Evolutionary conservation across 2,888 invertebrate species (phyloP).

Genomic region (Chesias legatella): DNA sequence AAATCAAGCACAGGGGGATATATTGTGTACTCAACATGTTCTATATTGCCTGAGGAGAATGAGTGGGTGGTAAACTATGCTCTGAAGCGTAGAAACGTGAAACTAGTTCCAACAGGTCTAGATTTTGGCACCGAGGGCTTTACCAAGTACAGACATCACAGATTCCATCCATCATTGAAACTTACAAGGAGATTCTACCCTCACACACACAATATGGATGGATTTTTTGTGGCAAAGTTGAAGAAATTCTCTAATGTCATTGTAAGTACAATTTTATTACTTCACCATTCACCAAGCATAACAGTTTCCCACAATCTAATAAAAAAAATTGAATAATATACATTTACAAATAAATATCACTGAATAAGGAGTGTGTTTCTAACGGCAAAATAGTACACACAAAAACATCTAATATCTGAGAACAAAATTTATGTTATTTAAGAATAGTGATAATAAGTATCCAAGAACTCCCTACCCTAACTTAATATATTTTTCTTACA

Average conservation of each 20-base stretch:
- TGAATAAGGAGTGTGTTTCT: no score
- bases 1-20: constrained; percentile 96
- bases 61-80: constrained; percentile 98
- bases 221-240: constrained; percentile 98
- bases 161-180: constrained; percentile 95
- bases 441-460: no score
- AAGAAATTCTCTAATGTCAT: constrained; percentile 95
- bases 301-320: no score
- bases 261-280: constrained; percentile 49
- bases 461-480: no score
- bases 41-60: constrained; percentile 98
- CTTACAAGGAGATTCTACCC: constrained; percentile 96
- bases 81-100: constrained; percentile 94
- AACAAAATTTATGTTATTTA: no score
- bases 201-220: constrained; percentile 99
- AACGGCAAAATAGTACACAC: no score
- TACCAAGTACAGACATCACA: constrained; percentile 89
- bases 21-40: constrained; percentile 99
- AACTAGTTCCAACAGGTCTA: constrained; percentile 94
- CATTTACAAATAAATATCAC: no score
- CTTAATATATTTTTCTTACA: constrained; percentile 37
- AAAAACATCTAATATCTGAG: no score
- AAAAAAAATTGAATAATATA: no score
- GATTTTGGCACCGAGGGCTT: constrained; percentile 98
- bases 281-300: no score